Conservation (phyloP, 23 tunicate genomes). For the Botrylloides violaceus region DNA sequence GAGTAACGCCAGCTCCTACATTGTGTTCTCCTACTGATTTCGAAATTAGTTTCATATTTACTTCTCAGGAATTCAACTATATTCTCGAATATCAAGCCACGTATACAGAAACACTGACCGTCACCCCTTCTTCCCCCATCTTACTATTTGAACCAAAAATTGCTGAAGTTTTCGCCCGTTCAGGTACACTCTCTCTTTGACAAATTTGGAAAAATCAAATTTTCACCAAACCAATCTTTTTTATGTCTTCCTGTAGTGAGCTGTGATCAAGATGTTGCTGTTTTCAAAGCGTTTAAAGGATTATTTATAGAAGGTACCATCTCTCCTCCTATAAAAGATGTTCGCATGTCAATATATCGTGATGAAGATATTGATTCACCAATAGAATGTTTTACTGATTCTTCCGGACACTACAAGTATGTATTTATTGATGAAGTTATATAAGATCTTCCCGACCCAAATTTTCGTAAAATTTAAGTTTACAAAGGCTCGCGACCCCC, state of each 20-base stretch:
- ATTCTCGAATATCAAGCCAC: conserved; percentile 42
- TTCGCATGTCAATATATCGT: conserved; percentile 38
- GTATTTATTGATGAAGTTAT: too few species aligned
- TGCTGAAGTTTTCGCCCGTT: conserved; percentile 26
- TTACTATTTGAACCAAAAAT: conserved; percentile 61
- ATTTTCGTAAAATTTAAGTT: too few species aligned
- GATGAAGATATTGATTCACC: too few species aligned
- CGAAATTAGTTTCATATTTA: neutral
- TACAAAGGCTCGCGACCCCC: too few species aligned
- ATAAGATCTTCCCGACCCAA: too few species aligned
- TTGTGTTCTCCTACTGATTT: too few species aligned
- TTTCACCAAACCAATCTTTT: neutral
- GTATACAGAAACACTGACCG: conserved; percentile 48
- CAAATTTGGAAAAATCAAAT: neutral
- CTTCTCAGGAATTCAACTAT: conserved; percentile 22
- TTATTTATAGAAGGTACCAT: conserved; percentile 50
- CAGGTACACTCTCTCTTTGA: conserved; percentile 32
- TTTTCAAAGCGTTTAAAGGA: conserved; percentile 76
- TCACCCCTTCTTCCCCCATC: conserved; percentile 40
- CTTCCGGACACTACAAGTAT: too few species aligned
- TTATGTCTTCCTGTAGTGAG: conserved; percentile 8
- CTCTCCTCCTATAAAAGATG: conserved; percentile 41
- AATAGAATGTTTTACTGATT: too few species aligned
- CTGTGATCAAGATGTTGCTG: conserved; percentile 45
- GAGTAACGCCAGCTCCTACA: too few species aligned